These are phyloP conservation scores for Platyscapa corneri DNA, from an alignment of 1,140 invertebrate species.

Conservation along the genomic window DNA sequence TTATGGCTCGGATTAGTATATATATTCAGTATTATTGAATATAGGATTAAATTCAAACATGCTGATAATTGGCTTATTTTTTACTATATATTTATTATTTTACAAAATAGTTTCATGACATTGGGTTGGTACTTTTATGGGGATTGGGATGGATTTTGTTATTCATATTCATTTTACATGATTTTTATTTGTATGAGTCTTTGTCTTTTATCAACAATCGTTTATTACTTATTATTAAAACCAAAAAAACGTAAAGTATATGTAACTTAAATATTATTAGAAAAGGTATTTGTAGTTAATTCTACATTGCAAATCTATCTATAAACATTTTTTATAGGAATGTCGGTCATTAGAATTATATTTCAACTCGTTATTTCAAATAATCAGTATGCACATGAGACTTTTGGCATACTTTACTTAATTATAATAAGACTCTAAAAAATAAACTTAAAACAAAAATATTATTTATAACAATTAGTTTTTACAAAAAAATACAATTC, in stretches of 20 bases:
- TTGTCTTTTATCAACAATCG: constrained; percentile 64
- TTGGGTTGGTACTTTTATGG: constrained; percentile 77
- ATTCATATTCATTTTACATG: constrained; percentile 65
- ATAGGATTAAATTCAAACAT: constrained; percentile 83
- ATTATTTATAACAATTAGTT: constrained; percentile 35
- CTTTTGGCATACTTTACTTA: constrained; percentile 15
- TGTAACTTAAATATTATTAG: constrained; percentile 56
- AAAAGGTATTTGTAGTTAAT: constrained; percentile 15
- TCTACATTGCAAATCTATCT: constrained; percentile 24
- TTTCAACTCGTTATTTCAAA: constrained; percentile 35
- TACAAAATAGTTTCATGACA: constrained; percentile 80
- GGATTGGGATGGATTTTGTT: constrained; percentile 75
- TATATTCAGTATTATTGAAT: constrained; percentile 83
- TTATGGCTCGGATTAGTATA: constrained; percentile 81
- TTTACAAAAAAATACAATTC: constrained; percentile 24
- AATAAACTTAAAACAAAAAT: constrained; percentile 33
- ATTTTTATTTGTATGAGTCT: constrained; percentile 67
- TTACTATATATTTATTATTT: constrained; percentile 79
- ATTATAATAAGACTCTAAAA: constrained; percentile 11
- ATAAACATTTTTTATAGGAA: constrained; percentile 39
- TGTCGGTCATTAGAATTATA: constrained; percentile 16
- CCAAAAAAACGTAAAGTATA: constrained; percentile 68
- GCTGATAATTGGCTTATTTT: constrained; percentile 79
- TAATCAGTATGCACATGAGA: neutral
- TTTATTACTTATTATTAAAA: constrained; percentile 69